Evolutionary conservation across 2,797 vertebrate genomes (phyloP).

Genomic region (Takifugu rubripes): DNA sequence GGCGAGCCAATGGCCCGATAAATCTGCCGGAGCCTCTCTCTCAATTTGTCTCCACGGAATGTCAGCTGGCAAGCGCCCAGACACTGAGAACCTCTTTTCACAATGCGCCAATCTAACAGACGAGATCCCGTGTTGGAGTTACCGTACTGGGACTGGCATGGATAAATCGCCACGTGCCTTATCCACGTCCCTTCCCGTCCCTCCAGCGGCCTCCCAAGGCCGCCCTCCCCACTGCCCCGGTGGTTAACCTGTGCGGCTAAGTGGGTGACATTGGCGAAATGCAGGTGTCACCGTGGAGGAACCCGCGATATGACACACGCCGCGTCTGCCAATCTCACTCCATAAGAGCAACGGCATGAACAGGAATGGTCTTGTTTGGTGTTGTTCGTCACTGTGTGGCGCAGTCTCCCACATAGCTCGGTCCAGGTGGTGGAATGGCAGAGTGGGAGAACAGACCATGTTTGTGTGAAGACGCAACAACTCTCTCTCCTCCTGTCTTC

Average conservation of each 20-base stretch:
- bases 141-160: conserved; percentile 65
- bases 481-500: conserved; percentile 54
- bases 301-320: conserved; percentile 67
- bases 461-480: conserved; percentile 79
- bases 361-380: conserved; percentile 66
- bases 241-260: conserved; percentile 67
- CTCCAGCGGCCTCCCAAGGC: conserved; percentile 53
- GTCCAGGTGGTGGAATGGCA: conserved; percentile 76
- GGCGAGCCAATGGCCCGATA: conserved; percentile 78
- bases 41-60: conserved; percentile 80
- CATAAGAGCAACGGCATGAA: conserved; percentile 64
- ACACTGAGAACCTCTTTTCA: conserved; percentile 75
- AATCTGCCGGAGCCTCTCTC: conserved; percentile 78
- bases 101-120: conserved; percentile 73
- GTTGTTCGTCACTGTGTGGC: conserved; percentile 62
- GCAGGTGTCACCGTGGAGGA: conserved; percentile 66
- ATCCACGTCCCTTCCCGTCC: conserved; percentile 67
- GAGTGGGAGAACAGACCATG: conserved; percentile 77
- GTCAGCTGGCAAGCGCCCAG: conserved; percentile 79
- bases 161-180: conserved; percentile 73
- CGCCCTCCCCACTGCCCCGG: conserved; percentile 57
- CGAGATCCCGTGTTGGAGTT: conserved; percentile 72
- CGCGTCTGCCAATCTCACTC: conserved; percentile 56
- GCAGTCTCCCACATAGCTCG: conserved; percentile 66
- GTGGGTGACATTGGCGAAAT: conserved; percentile 73